These are phyloP conservation scores for Telmatherina bonti DNA, from an alignment of 2,797 vertebrate genomes.

Conservation along the genomic window DNA sequence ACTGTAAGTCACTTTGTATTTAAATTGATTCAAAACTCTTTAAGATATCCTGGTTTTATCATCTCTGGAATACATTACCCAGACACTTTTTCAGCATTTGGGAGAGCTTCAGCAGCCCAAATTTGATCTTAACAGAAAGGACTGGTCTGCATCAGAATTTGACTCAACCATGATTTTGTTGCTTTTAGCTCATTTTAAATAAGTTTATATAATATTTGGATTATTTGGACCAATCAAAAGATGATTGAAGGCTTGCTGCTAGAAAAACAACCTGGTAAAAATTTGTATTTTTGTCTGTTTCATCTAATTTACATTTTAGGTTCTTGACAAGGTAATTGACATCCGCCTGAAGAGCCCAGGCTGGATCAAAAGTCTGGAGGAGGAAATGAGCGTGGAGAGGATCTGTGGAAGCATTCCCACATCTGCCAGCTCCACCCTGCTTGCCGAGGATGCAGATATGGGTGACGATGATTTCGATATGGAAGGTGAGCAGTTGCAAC, in stretches of 20 bases:
- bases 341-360: conserved; percentile 94
- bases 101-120: too few relatives aligned
- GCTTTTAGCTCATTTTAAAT: too few relatives aligned
- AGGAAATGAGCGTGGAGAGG: conserved; percentile 95
- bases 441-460: conserved; percentile 93
- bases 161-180: too few relatives aligned
- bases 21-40: background rate
- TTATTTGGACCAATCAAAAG: too few relatives aligned
- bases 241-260: too few relatives aligned
- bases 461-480: conserved; percentile 95
- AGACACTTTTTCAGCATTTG: too few relatives aligned
- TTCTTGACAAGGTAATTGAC: conserved; percentile 88
- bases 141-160: too few relatives aligned
- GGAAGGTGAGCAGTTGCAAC: conserved; percentile 89
- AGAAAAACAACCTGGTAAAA: background rate
- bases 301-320: conserved; percentile 69
- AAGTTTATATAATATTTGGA: too few relatives aligned
- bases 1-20: conserved; percentile 70
- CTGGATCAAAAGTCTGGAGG: conserved; percentile 95
- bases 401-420: conserved; percentile 90
- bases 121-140: too few relatives aligned
- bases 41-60: background rate
- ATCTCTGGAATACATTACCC: background rate
- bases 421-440: conserved; percentile 94
- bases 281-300: background rate